Conservation (phyloP, 2,113 vertebrate species). For the Grallaria varia region DNA sequence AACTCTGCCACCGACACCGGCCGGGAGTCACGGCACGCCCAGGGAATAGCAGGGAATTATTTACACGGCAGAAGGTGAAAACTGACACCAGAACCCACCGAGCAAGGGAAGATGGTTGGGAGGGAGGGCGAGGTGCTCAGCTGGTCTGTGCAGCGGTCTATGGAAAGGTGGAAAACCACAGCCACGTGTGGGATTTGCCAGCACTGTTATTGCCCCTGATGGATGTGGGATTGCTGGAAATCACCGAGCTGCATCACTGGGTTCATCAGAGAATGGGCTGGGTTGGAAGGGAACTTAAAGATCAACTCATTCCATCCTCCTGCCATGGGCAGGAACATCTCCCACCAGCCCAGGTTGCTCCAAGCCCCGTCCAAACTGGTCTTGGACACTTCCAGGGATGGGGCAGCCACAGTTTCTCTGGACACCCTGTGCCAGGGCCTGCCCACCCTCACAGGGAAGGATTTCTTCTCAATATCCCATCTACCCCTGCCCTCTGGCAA, state of each 20-base stretch:
- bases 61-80: not conserved
- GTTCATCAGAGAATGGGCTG: not conserved
- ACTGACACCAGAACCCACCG: not conserved
- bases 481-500: accelerated
- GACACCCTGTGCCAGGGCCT: not conserved
- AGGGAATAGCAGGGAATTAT: not conserved
- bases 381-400: not conserved
- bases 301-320: accelerated
- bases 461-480: not conserved
- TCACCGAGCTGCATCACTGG: not conserved
- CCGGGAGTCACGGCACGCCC: not conserved
- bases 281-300: not conserved
- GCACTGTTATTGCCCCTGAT: not conserved
- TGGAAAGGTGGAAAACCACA: not conserved
- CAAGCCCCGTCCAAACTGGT: not conserved
- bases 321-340: not conserved
- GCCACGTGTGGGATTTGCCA: accelerated
- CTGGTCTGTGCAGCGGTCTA: accelerated
- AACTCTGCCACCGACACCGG: not conserved
- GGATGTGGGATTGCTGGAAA: not conserved
- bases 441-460: accelerated
- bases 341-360: accelerated
- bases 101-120: not conserved
- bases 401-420: not conserved
- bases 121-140: not conserved